Conservation (phyloP, 2,797 vertebrate species). For the Scleropages formosus region DNA sequence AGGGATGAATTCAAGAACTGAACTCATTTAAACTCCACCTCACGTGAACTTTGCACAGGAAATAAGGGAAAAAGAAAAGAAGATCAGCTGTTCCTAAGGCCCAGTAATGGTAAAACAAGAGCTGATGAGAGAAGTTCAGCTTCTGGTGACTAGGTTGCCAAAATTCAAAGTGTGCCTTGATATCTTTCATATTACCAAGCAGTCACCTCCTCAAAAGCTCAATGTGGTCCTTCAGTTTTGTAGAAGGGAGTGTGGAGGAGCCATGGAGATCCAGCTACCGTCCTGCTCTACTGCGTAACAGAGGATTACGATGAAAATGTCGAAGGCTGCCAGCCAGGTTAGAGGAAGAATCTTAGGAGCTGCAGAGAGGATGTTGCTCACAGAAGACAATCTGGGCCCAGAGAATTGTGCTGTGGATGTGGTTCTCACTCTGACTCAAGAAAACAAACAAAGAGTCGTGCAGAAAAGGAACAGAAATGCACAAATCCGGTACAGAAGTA, state of each 20-base stretch:
- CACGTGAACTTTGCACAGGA: background rate
- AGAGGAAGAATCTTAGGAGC: too few relatives aligned
- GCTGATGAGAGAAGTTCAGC: background rate
- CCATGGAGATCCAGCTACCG: too few relatives aligned
- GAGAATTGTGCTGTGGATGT: background rate
- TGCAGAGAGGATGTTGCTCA: background rate
- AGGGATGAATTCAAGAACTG: conserved; percentile 1
- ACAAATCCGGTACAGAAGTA: background rate
- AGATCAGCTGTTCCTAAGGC: background rate
- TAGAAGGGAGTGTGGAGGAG: background rate
- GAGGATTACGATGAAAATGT: background rate
- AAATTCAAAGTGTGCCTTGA: background rate
- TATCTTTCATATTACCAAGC: background rate
- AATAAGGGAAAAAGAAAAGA: background rate
- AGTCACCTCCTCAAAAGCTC: background rate
- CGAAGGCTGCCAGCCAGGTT: background rate
- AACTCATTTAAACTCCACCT: background rate
- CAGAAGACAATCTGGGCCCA: background rate
- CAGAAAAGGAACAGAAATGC: background rate
- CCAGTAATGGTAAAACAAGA: background rate
- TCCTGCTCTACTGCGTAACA: background rate
- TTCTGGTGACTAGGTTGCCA: background rate
- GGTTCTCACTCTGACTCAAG: background rate
- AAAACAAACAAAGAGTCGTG: background rate
- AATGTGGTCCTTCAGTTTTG: background rate